Evolutionary conservation across 2,888 invertebrate species (phyloP).

Genomic region (Tenthredo scrophulariae): DNA sequence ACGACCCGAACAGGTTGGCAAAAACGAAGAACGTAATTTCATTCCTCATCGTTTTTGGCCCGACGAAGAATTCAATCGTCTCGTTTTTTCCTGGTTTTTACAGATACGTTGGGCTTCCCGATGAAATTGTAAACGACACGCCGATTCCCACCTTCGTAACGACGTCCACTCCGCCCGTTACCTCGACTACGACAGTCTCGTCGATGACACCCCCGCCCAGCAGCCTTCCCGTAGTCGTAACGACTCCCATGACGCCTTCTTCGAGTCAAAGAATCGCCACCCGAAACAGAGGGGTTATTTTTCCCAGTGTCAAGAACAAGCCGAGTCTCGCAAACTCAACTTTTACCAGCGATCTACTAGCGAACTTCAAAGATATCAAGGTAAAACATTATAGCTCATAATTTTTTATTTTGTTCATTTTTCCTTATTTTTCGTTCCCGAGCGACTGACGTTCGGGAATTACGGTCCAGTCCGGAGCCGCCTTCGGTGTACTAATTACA

Average conservation of each 20-base stretch:
- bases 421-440: background rate
- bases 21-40: background rate
- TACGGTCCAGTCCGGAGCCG: background rate
- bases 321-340: constrained; percentile 91
- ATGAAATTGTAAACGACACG: constrained; percentile 70
- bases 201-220: constrained; percentile 60
- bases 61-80: background rate
- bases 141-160: constrained; percentile 75
- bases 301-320: constrained; percentile 95
- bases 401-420: background rate
- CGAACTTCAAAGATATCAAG: constrained; percentile 90
- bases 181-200: constrained; percentile 63
- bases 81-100: background rate
- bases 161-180: constrained; percentile 59
- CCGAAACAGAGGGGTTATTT: constrained; percentile 91
- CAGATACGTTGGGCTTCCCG: constrained; percentile 70
- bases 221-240: constrained; percentile 58
- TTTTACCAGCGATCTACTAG: constrained; percentile 88
- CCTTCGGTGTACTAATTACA: constrained; percentile 38
- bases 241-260: constrained; percentile 61
- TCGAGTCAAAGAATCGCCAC: constrained; percentile 77
- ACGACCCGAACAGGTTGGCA: constrained; percentile 86
- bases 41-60: background rate
- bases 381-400: constrained; percentile 79
- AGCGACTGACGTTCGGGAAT: background rate